Evolutionary conservation across 2,888 invertebrate genomes (phyloP).

Genomic region (Hemistola chrysoprasaria): DNA sequence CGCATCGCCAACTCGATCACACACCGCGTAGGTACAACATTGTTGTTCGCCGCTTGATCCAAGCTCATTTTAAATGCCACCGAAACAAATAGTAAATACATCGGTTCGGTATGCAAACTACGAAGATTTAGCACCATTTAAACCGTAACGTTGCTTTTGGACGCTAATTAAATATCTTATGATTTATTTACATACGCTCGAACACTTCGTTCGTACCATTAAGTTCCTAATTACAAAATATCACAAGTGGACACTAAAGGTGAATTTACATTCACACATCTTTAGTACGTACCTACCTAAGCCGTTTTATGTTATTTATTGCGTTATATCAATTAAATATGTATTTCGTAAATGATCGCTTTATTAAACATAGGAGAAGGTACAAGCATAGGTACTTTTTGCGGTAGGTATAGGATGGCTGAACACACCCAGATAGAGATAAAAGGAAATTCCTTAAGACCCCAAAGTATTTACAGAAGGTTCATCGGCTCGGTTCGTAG

Average conservation of each 20-base stretch:
- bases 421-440: conserved; percentile 43
- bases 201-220: conserved; percentile 43
- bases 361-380: conserved; percentile 29
- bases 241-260: conserved; percentile 32
- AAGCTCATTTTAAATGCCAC: conserved; percentile 47
- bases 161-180: conserved; percentile 61
- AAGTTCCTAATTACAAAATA: conserved; percentile 46
- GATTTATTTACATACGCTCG: conserved; percentile 53
- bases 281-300: conserved; percentile 16
- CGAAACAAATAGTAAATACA: conserved; percentile 47
- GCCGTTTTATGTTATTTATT: conserved; percentile 24
- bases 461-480: conserved; percentile 55
- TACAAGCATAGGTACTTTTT: conserved; percentile 36
- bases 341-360: conserved; percentile 35
- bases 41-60: conserved; percentile 41
- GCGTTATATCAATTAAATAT: conserved; percentile 19
- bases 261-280: conserved; percentile 26
- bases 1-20: conserved; percentile 66
- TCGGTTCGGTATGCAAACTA: conserved; percentile 29
- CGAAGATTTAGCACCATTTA: conserved; percentile 50
- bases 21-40: conserved; percentile 42
- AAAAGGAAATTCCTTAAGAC: conserved; percentile 53
- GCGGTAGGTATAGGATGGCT: conserved; percentile 35
- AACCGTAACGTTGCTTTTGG: conserved; percentile 55
- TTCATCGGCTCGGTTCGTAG: conserved; percentile 53